Evolutionary conservation across 2,797 vertebrate species (phyloP), one percentile per base, ranked within the genome.

Genomic region (Todus mexicanus): DNA sequence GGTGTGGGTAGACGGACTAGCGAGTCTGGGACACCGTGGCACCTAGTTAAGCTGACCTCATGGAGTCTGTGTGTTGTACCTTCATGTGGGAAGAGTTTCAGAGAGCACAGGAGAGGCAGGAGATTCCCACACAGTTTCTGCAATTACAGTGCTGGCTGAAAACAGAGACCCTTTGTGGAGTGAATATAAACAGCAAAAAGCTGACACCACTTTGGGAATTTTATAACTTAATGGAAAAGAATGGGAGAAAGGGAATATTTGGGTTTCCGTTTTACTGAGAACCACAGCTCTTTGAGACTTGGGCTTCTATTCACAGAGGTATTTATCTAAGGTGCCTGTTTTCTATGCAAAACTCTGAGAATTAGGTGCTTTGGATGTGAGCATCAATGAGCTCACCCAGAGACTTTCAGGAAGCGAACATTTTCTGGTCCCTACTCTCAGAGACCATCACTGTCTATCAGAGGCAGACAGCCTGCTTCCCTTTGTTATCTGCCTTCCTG

Each of bases 401-500:
- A 69, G 57, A 47, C 50, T 51, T 61, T 25, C 2, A 11, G 61
- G 65, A 84, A 69, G 72, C 70, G 13, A 88, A 4, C 27, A 5
- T 70, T 79, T 93, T 81, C 33, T 73, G 48, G 29, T 90, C 42
- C 65, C 61, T 71, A 3, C 37, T 57, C 20, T 76, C 18, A 23
- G 73, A 48, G 4, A 12, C 73, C 60, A 69, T 78, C 22, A 2
- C 45, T 31, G 38, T 31, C 73, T 94, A 80, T 89, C 84, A 47
- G 78, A 80, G 51, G n/a, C 78, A 63, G 64, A 43, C 90, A 94
- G 61, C 11, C 50, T 66, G 51, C 54, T 92, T 85, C 78, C 80
- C 59, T 87, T 69, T 77, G 61, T 89, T 92, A 82, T 91, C 85
- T 92, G 71, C 73, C 84, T 91, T 93, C 92, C 90, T 92, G 92